Evolutionary conservation across 2,888 invertebrate species (phyloP).

Genomic region (Heteromurus nitidus): DNA sequence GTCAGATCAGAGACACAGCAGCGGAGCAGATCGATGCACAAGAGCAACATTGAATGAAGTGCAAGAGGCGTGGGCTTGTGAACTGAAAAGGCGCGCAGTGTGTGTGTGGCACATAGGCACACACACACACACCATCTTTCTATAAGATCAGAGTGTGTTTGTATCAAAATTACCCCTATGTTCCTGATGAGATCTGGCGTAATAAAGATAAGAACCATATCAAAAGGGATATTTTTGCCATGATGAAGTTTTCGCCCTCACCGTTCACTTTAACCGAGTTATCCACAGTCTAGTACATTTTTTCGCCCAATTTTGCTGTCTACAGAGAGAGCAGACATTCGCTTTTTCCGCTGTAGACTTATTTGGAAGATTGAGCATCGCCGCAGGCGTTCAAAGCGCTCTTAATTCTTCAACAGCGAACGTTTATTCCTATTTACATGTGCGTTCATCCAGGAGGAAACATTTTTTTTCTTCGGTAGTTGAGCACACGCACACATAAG

Average conservation of each 20-base stretch:
- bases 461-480: too few relatives aligned
- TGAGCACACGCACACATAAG: too few relatives aligned
- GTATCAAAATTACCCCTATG: not conserved
- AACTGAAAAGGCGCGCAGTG: constrained; percentile 3
- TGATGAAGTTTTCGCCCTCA: not conserved
- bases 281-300: not conserved
- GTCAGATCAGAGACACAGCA: constrained; percentile 12
- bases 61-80: too few relatives aligned
- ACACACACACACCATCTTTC: too few relatives aligned
- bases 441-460: too few relatives aligned
- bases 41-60: too few relatives aligned
- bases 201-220: constrained; percentile 2
- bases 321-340: too few relatives aligned
- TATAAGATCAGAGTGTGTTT: not conserved
- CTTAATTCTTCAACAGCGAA: not conserved
- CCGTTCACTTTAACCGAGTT: too few relatives aligned
- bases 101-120: too few relatives aligned
- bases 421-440: too few relatives aligned
- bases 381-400: constrained; percentile 14
- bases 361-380: constrained; percentile 22
- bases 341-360: too few relatives aligned
- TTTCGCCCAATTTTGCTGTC: not conserved
- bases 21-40: constrained; percentile 13
- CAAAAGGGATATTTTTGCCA: constrained; percentile 3
- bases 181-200: not conserved